Conservation (phyloP, 2,888 invertebrate species). For the Eucera pruinosa region DNA sequence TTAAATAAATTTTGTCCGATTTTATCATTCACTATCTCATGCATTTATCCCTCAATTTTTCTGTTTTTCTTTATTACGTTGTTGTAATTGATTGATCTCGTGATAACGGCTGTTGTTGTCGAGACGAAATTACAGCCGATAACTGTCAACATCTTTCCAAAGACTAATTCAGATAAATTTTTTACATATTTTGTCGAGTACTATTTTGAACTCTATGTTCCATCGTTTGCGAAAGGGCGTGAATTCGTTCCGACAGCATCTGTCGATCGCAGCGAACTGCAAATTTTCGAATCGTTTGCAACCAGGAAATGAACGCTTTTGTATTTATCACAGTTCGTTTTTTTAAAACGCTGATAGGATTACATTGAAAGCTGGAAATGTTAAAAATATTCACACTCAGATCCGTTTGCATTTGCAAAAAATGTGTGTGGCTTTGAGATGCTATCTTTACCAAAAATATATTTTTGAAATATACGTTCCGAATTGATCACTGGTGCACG, state of each 20-base stretch:
- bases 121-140: slow-evolving; percentile 10
- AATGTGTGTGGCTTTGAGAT: neutral
- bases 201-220: neutral
- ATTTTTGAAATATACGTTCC: no score
- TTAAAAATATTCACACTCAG: neutral
- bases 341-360: neutral
- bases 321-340: slow-evolving; percentile 3
- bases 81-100: neutral
- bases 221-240: neutral
- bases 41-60: no score
- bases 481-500: no score
- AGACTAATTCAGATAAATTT: neutral
- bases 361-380: no score
- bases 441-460: neutral
- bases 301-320: neutral
- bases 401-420: neutral
- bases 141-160: neutral
- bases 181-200: neutral
- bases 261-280: slow-evolving; percentile 5
- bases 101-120: neutral
- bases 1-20: no score
- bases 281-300: slow-evolving; percentile 1
- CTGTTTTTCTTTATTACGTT: neutral
- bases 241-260: slow-evolving; percentile 11
- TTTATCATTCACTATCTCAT: no score